Evolutionary conservation across 2,888 invertebrate genomes (phyloP).

Genomic region (Heliconius charithonia): DNA sequence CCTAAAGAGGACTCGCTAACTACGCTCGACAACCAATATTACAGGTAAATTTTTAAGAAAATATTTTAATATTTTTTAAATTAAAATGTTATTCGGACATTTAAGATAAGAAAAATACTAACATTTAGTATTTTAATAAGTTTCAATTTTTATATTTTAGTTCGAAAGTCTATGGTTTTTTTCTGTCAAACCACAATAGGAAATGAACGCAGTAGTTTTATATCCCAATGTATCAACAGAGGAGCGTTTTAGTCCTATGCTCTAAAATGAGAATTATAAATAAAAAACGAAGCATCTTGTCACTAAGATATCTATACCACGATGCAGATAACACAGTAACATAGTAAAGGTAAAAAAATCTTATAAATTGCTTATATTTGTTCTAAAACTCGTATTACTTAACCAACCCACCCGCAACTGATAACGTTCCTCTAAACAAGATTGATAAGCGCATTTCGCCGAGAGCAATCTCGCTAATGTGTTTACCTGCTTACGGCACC

Average conservation of each 20-base stretch:
- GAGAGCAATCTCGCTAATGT: conserved; percentile 73
- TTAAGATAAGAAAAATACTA: too few relatives aligned
- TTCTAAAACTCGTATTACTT: not conserved
- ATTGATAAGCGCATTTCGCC: conserved; percentile 61
- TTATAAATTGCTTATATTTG: not conserved
- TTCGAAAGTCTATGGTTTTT: too few relatives aligned
- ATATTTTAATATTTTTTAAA: not conserved
- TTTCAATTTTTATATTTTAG: not conserved
- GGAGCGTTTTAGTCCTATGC: not conserved
- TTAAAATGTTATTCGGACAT: not conserved
- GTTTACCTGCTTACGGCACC: conserved; percentile 69
- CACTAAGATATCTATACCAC: not conserved
- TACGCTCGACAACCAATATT: conserved; percentile 71
- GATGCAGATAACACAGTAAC: not conserved
- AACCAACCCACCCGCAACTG: conserved; percentile 27
- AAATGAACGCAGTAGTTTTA: not conserved
- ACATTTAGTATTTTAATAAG: not conserved
- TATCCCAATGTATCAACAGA: not conserved
- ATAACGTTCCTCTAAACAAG: conserved; percentile 55
- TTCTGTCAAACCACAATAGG: not conserved
- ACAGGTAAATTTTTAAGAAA: conserved; percentile 61
- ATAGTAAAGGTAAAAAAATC: not conserved
- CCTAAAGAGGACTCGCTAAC: conserved; percentile 67
- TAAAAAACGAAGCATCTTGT: not conserved
- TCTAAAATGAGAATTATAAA: not conserved